Evolutionary conservation across 1,140 invertebrate genomes (phyloP).

Genomic region (Orchestia grillus): DNA sequence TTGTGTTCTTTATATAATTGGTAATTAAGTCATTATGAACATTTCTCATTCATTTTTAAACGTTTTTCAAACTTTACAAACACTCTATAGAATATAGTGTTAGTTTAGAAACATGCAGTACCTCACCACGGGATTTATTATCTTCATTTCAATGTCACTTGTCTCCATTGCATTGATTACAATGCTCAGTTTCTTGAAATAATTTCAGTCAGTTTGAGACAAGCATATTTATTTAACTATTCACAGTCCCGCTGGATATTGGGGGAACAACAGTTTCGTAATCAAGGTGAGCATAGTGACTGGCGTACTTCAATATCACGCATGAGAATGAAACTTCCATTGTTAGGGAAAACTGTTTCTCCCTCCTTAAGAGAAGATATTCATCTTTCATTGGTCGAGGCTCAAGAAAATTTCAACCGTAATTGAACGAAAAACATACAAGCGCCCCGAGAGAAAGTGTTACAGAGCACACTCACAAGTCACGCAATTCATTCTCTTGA

Average conservation of each 20-base stretch:
- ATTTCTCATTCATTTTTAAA: too few species aligned
- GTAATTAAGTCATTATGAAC: too few species aligned
- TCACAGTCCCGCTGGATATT: background rate
- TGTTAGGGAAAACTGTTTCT: too few species aligned
- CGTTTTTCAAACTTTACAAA: too few species aligned
- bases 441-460: background rate
- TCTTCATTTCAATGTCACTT: too few species aligned
- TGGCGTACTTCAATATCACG: background rate
- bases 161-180: too few species aligned
- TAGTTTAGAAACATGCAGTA: too few species aligned
- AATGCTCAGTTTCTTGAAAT: too few species aligned
- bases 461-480: background rate
- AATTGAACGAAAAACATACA: background rate
- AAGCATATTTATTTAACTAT: background rate
- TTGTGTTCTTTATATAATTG: too few species aligned
- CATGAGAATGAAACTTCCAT: background rate
- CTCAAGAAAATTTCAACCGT: background rate
- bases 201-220: background rate
- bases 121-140: too few species aligned
- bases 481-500: too few species aligned
- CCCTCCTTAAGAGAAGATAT: background rate
- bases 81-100: too few species aligned
- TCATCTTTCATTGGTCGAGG: background rate
- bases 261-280: background rate
- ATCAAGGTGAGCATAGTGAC: background rate